Percentiles rank a stretch among this genome's conserved stretches.
These are phyloP conservation scores for Eolophus roseicapilla DNA, from an alignment of 2,113 vertebrate species.

Conservation along the genomic window DNA sequence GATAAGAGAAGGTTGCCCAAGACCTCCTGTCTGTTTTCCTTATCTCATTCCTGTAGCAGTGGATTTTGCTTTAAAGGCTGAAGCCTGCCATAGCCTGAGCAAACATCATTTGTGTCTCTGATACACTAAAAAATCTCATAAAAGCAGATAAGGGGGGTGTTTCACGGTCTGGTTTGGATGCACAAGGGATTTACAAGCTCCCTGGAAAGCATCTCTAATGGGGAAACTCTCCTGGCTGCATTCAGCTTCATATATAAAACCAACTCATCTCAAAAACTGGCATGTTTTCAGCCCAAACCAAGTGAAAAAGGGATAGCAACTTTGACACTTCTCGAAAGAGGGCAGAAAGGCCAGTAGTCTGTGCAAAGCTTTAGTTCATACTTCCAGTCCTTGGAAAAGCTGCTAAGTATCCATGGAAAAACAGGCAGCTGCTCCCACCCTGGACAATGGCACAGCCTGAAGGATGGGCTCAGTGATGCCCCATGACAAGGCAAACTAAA, in stretches of 20 bases:
- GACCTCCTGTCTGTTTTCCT: neutral
- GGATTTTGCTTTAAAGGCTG: neutral
- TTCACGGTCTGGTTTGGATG: neutral
- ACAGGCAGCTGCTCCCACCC: neutral
- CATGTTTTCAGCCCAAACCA: neutral
- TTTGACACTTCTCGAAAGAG: neutral
- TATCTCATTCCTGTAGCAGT: neutral
- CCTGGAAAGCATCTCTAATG: neutral
- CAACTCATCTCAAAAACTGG: neutral
- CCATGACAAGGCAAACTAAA: neutral
- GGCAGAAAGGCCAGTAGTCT: neutral
- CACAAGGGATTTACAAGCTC: neutral
- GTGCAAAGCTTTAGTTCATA: neutral
- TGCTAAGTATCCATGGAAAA: neutral
- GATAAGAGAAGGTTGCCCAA: neutral
- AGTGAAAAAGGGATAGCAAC: neutral
- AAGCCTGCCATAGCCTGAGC: neutral
- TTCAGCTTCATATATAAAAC: neutral
- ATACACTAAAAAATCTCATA: neutral
- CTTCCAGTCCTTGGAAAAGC: neutral
- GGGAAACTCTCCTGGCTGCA: neutral
- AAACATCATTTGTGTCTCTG: neutral
- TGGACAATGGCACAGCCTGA: fast-evolving
- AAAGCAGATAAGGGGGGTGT: neutral
- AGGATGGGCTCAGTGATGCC: neutral